These are phyloP conservation scores for Loxodonta africana DNA, from an alignment of 2,113 vertebrate species.

Conservation along the genomic window DNA sequence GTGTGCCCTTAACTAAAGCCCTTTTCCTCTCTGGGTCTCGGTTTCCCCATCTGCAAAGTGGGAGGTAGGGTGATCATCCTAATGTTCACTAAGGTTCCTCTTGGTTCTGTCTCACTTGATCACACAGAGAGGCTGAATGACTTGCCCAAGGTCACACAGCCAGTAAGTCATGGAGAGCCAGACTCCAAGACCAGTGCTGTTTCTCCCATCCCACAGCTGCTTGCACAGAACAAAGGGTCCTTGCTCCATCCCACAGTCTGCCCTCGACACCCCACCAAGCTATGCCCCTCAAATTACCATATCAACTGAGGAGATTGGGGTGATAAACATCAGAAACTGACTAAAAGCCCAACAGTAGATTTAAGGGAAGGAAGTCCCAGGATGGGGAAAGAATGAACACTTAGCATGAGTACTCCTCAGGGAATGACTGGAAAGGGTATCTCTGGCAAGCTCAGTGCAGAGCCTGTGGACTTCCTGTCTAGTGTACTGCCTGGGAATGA, in stretches of 20 bases:
- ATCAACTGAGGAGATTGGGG: background rate
- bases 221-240: background rate
- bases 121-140: background rate
- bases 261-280: background rate
- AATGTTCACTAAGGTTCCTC: background rate
- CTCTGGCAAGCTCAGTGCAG: background rate
- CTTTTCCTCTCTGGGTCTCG: background rate
- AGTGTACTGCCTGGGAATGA: background rate
- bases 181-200: background rate
- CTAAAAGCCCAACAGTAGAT: background rate
- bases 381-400: background rate
- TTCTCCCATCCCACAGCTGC: background rate
- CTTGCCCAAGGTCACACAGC: background rate
- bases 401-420: fast-evolving
- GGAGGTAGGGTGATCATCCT: background rate
- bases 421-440: background rate
- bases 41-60: background rate
- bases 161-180: background rate
- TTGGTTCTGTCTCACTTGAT: background rate
- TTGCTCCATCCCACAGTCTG: background rate
- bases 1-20: background rate
- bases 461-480: background rate
- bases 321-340: background rate
- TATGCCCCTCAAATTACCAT: background rate
- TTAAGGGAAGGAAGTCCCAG: background rate